phyloP scores from a whole-genome alignment of 2,797 vertebrate species.

The Sarcophilus harrisii region DNA sequence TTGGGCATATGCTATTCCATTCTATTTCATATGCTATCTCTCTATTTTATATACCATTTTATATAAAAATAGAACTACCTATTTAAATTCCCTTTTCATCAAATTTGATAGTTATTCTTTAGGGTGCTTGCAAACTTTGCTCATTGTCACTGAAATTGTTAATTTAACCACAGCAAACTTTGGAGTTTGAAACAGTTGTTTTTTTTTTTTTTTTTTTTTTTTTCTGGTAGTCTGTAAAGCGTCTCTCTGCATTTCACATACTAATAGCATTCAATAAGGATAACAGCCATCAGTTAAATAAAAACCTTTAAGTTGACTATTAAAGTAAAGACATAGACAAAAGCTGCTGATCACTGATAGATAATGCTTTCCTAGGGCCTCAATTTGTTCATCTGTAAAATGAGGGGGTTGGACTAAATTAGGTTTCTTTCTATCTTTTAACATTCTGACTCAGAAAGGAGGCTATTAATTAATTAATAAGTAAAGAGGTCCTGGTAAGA shows the following conservation, averaged over 20 bases:
- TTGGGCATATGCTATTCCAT: neutral
- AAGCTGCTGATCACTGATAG: neutral
- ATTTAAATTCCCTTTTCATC: neutral
- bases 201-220: no score
- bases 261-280: neutral
- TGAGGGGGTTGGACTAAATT: neutral
- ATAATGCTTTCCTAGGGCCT: neutral
- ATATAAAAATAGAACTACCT: neutral
- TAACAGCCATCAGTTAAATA: conserved; percentile 16
- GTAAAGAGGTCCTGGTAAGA: neutral
- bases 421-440: neutral
- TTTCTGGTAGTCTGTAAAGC: no score
- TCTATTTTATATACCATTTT: neutral
- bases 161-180: neutral
- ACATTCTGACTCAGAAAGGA: neutral
- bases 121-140: neutral
- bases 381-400: neutral
- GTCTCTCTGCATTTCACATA: neutral
- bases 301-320: neutral
- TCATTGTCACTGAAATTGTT: neutral
- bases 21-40: neutral
- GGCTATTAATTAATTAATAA: no score
- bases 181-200: neutral
- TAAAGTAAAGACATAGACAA: neutral
- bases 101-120: neutral